Evolutionary conservation across 2,888 invertebrate genomes (phyloP).

Genomic region (Catocala nupta): DNA sequence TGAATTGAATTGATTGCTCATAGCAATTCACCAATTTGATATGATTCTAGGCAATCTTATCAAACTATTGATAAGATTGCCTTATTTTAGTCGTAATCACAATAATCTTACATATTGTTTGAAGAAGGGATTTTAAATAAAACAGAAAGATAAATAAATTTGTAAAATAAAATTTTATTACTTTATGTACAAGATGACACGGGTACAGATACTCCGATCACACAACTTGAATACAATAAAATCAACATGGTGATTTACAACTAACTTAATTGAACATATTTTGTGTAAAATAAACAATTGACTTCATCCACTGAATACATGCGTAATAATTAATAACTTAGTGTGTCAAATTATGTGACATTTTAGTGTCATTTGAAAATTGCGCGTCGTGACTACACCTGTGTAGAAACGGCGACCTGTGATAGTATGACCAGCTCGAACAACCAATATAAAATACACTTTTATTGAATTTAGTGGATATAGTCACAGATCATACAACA

Average conservation of each 20-base stretch:
- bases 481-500: conserved; percentile 38
- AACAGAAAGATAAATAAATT: conserved; percentile 58
- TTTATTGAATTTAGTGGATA: conserved; percentile 35
- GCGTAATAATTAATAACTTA: conserved; percentile 3
- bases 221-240: conserved; percentile 70
- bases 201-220: conserved; percentile 77
- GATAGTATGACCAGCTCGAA: conserved; percentile 13
- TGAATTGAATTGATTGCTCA: too few species aligned
- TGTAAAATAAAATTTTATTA: conserved; percentile 82
- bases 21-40: too few species aligned
- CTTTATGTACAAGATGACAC: conserved; percentile 83
- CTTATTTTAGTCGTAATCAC: too few species aligned
- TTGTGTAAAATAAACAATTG: conserved; percentile 39
- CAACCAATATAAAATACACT: conserved; percentile 3
- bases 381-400: conserved; percentile 10
- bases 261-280: conserved; percentile 45
- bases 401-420: conserved; percentile 14
- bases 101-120: too few species aligned
- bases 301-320: conserved; percentile 44
- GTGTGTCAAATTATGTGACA: background rate
- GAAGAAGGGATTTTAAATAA: conserved; percentile 53
- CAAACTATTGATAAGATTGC: too few species aligned
- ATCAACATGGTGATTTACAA: conserved; percentile 64
- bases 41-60: too few species aligned
- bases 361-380: background rate